These are phyloP conservation scores for Argyrosomus japonicus DNA, from an alignment of 2,113 vertebrate genomes.

Conservation along the genomic window DNA sequence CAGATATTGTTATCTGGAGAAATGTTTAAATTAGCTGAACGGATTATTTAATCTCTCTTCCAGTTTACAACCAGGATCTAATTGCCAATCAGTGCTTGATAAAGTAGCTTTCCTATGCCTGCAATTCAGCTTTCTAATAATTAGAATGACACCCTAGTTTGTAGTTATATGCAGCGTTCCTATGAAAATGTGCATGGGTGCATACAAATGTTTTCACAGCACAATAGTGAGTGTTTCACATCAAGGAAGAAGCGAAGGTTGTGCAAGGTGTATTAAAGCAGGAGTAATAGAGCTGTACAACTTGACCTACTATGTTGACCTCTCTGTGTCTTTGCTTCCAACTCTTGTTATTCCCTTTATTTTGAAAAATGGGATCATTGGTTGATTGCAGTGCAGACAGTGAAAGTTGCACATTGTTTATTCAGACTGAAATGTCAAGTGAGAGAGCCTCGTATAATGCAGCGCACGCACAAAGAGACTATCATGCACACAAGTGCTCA, in stretches of 20 bases:
- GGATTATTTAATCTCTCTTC: not conserved
- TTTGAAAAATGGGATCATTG: constrained; percentile 28
- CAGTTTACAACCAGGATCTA: constrained; percentile 3
- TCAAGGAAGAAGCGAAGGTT: not conserved
- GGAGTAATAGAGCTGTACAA: not conserved
- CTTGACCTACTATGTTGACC: constrained; percentile 37
- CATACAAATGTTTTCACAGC: constrained; percentile 5
- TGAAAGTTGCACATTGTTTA: constrained; percentile 22
- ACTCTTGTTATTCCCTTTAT: constrained; percentile 8
- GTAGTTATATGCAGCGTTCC: not conserved
- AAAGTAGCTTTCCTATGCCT: not conserved
- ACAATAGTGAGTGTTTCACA: constrained; percentile 1
- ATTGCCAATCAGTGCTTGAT: not conserved
- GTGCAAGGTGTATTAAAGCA: not conserved
- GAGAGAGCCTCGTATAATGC: not conserved
- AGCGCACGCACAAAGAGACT: not conserved
- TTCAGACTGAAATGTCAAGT: constrained; percentile 50
- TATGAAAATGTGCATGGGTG: constrained; percentile 11
- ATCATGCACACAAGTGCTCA: constrained; percentile 13
- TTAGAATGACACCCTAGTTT: constrained; percentile 10
- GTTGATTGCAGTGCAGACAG: constrained; percentile 10
- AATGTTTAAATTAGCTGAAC: not conserved
- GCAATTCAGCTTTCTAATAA: not conserved
- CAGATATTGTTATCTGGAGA: constrained; percentile 19
- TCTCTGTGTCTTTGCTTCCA: constrained; percentile 15